These are phyloP conservation scores for Pinna nobilis DNA, from an alignment of 1,140 invertebrate species.

Conservation along the genomic window DNA sequence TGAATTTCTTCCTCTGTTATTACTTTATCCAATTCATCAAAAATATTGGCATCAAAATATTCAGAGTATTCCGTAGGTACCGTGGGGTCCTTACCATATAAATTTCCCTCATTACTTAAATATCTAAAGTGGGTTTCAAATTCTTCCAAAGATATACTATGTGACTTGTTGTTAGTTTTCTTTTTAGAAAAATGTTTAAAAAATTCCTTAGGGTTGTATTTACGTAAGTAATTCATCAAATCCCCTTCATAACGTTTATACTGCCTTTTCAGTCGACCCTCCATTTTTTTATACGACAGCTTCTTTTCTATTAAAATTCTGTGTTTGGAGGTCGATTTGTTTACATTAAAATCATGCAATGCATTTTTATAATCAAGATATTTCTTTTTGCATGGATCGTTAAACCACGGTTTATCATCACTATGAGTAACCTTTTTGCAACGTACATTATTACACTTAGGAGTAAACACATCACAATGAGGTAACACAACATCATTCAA, in stretches of 20 bases:
- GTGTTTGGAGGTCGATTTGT: not conserved
- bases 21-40: conserved; percentile 20
- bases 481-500: not conserved
- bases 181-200: not conserved
- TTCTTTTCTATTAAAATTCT: not conserved
- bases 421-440: not conserved
- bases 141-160: not conserved
- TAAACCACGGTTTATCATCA: conserved; percentile 29
- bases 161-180: not conserved
- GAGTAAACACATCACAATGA: not conserved
- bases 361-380: not conserved
- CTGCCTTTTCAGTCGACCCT: not conserved
- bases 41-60: conserved; percentile 6
- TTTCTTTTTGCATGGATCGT: not conserved
- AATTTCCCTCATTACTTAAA: not conserved
- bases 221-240: conserved; percentile 10
- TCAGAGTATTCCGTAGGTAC: no score
- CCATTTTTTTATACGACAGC: conserved; percentile 2
- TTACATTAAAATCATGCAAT: conserved; percentile 7
- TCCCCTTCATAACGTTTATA: conserved; percentile 19
- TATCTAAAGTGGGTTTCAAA: conserved; percentile 18
- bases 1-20: no score
- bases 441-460: not conserved
- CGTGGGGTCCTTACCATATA: not conserved
- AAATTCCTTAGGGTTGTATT: conserved; percentile 22